Base-by-base conservation (phyloP, 2,113 vertebrate species). In the Odocoileus hemionus region DNA sequence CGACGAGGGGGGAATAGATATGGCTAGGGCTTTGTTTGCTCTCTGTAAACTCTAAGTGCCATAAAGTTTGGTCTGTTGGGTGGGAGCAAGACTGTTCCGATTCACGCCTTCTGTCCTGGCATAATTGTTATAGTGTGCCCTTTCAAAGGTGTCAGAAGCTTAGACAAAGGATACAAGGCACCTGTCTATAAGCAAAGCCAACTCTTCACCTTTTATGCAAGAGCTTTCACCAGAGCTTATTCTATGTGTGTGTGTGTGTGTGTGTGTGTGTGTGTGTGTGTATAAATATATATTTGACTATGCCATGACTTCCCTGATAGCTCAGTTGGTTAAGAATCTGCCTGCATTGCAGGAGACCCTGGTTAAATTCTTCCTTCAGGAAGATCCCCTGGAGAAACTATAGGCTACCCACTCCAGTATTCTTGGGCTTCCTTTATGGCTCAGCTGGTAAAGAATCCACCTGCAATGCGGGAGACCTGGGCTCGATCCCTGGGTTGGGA, bases 1-100 rank as follows among this genome's bases (percentile, higher is more conserved):
- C 28, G n/a, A 10, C 0, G 3, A 3, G 3, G 33, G n/a, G 11
- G 15, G 2, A 58, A 2, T 10, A 16, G 25, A 94, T 7, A 7
- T 10, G 26, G 21, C 54, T 86, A 47, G 39, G 55, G 33, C 1
- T 61, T 33, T 25, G 33, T 15, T 30, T 15, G 19, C 3, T 76
- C 15, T 64, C 11, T 25, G 1, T 36, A n/a, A 87, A 70, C 19
- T 23, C 12, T 82, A n/a, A 91, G 12, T 4, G 25, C 21, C 39
- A 14, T 9, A 36, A 47, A 36, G 11, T 47, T 64, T 57, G 26
- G 25, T 96, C 78, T 92, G 16, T 7, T 1, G 3, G 19, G 12
- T 21, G 5, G 13, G 36, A 89, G 26, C 85, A 26, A 78, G 9
- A 52, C 6, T 39, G 28, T 60, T 6, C 4, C 3, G 2, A 16